Evolutionary conservation across 2,797 vertebrate genomes (phyloP), one percentile per base, ranked within the genome.

Genomic region (Lutjanus campechanus): DNA sequence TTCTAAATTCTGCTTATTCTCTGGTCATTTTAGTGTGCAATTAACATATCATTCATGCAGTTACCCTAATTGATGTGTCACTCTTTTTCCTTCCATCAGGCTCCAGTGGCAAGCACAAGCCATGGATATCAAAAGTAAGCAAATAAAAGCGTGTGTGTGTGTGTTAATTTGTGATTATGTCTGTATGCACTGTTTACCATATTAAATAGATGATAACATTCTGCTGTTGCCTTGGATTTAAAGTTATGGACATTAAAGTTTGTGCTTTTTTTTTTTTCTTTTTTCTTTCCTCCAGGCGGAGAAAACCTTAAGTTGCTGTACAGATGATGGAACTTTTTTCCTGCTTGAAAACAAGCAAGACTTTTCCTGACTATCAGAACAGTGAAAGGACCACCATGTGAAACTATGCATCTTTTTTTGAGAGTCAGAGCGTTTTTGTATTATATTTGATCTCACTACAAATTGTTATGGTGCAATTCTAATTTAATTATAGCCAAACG

Each of bases 231-330:
- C 13, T 60, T 54, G 7, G 12, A n/a, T 22, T 25, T 54, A 9
- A 61, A 46, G 41, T 60, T 0, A 8, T 0, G 3, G 22, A 36
- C 15, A 51, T 63, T 58, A 5, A 58, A 40, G 0, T 59, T 50
- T 44, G 46, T 0, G 1, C 12, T 55, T n/a, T 16, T 59, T 62
- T 69, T 55, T 5, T 86, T 40, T 64, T 81, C 60, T 55, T 5
- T 86, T 40, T 64, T 81, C 60, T 89, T 77, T 77, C 66, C 90
- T 86, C 4, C 79, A 99, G 98, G 88, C 96, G 98, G 87, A 97
- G 96, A 90, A 99, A 97, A 82, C 97, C 97, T 3, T 99, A 92
- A 96, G 4, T 3, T 2, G 11, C 41, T 56, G 68, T 6, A 51
- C 29, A 50, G 5, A 36, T 49, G 55, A 36, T 36, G 29, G 29